These are phyloP conservation scores for Staurois parvus DNA, from an alignment of 2,797 vertebrate species.

Conservation along the genomic window DNA sequence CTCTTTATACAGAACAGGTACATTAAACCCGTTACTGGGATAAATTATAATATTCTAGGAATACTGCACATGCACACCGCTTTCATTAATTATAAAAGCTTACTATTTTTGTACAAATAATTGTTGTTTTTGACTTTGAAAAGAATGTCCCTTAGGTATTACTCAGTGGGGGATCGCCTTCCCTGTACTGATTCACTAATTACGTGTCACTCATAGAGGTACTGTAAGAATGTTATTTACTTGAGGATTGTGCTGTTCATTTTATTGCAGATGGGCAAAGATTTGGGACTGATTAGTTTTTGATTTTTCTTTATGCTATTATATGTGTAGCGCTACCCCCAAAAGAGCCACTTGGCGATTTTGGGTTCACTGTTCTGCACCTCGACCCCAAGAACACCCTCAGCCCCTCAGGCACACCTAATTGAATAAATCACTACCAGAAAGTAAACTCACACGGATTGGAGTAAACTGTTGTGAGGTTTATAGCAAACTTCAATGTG, in stretches of 20 bases:
- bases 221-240: conserved; percentile 22
- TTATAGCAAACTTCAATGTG: no score
- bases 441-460: no score
- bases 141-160: conserved; percentile 31
- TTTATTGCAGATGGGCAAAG: conserved; percentile 18
- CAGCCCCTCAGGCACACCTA: no score
- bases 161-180: conserved; percentile 23
- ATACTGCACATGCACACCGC: neutral
- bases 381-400: no score
- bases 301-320: no score
- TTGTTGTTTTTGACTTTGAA: conserved; percentile 48
- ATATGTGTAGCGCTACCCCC: no score
- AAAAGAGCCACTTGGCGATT: no score
- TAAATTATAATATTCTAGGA: conserved; percentile 9
- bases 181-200: conserved; percentile 24
- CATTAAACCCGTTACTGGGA: neutral
- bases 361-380: no score
- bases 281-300: neutral
- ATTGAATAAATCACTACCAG: no score
- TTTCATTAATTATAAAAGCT: conserved; percentile 16
- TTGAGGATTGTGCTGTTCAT: conserved; percentile 12
- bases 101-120: conserved; percentile 41
- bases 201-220: conserved; percentile 32
- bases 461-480: no score
- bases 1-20: neutral